These are phyloP conservation scores for Echeneis naucrates DNA, from an alignment of 2,797 vertebrate genomes.

Conservation along the genomic window DNA sequence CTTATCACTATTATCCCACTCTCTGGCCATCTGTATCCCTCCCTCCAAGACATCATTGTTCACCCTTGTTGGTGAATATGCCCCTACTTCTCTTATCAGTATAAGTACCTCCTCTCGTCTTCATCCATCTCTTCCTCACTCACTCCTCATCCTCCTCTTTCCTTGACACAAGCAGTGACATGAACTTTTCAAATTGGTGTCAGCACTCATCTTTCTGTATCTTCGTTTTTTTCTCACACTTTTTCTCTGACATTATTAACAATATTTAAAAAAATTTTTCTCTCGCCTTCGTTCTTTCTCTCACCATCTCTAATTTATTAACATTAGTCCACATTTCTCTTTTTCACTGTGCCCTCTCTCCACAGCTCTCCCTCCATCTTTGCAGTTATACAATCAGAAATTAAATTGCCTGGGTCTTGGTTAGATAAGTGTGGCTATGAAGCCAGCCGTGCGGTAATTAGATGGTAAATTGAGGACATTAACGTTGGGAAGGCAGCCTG, in stretches of 20 bases:
- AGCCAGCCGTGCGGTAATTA: conserved; percentile 84
- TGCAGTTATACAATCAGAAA: conserved; percentile 83
- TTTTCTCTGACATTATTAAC: conserved; percentile 78
- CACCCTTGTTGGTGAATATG: conserved; percentile 60
- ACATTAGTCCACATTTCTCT: conserved; percentile 73
- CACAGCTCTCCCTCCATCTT: conserved; percentile 77
- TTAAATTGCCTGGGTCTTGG: conserved; percentile 88
- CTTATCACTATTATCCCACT: conserved; percentile 61
- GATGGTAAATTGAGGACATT: conserved; percentile 89
- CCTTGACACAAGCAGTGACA: conserved; percentile 75
- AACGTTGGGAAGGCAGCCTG: conserved; percentile 79
- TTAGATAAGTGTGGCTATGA: conserved; percentile 88
- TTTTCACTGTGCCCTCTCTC: conserved; percentile 77
- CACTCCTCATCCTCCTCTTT: conserved; percentile 63
- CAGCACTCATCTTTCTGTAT: conserved; percentile 78
- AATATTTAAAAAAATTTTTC: conserved; percentile 65
- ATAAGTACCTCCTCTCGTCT: conserved; percentile 61
- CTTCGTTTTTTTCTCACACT: conserved; percentile 66
- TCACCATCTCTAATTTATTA: conserved; percentile 81
- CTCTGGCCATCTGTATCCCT: conserved; percentile 40
- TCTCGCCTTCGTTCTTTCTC: conserved; percentile 63
- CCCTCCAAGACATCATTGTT: conserved; percentile 56
- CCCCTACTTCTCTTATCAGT: conserved; percentile 76
- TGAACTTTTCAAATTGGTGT: conserved; percentile 90
- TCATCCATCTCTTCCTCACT: conserved; percentile 57